phyloP scores from a whole-genome alignment of 1,140 invertebrate genomes.

The Trinorchestia longiramus region DNA sequence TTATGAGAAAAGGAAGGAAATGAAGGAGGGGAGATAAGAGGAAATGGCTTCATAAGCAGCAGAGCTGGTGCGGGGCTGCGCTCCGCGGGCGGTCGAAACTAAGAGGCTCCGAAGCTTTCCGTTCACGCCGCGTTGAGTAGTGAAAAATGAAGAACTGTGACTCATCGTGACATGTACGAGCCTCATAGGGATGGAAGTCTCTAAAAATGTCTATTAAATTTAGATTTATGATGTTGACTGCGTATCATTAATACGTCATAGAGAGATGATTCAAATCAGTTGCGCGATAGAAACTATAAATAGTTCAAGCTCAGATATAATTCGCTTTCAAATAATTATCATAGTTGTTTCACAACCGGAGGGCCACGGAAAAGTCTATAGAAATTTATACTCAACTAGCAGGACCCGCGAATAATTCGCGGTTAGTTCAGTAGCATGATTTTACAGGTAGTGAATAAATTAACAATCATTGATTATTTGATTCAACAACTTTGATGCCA shows the following conservation, averaged over 20 bases:
- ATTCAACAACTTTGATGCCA: too few species aligned
- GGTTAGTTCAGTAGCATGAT: too few species aligned
- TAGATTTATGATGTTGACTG: background rate
- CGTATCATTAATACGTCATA: background rate
- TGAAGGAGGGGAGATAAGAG: constrained; percentile 54
- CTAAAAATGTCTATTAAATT: background rate
- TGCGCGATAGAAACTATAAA: background rate
- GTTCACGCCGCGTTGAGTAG: background rate
- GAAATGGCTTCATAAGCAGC: constrained; percentile 55
- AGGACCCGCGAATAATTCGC: too few species aligned
- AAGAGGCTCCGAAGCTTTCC: background rate
- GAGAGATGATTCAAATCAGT: background rate
- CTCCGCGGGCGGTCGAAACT: background rate
- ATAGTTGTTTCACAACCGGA: background rate
- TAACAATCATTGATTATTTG: too few species aligned
- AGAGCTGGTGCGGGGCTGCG: background rate
- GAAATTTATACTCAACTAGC: too few species aligned
- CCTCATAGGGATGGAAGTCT: background rate
- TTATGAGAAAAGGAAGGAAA: constrained; percentile 52
- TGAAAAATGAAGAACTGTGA: constrained; percentile 1
- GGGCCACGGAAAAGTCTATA: too few species aligned
- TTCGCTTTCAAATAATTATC: background rate
- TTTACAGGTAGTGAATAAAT: too few species aligned
- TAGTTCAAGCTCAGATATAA: background rate
- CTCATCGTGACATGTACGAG: background rate